A percentile compares a stretch with the other conserved stretches of the same genome.
Evolutionary conservation across 2,797 vertebrate genomes (phyloP).

Genomic region (Percopsis omiscomaycus): DNA sequence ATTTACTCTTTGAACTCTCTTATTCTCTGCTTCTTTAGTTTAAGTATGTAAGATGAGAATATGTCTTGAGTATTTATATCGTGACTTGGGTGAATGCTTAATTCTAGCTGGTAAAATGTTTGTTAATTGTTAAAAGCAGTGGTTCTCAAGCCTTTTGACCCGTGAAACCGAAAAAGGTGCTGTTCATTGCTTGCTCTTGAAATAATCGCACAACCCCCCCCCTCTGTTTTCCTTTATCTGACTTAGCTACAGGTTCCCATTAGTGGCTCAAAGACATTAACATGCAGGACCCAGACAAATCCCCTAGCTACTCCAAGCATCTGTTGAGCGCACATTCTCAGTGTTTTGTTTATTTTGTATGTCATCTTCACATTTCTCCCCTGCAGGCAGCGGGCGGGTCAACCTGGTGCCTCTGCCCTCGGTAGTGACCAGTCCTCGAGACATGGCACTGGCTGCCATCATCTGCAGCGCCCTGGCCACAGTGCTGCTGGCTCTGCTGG

Average conservation of each 20-base stretch:
- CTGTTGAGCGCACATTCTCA: too few relatives aligned
- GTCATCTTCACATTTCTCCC: not conserved
- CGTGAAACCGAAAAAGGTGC: too few relatives aligned
- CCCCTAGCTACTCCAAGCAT: too few relatives aligned
- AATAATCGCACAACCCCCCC: too few relatives aligned
- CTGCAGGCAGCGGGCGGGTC: slow-evolving; percentile 87
- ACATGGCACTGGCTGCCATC: slow-evolving; percentile 91
- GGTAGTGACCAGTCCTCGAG: slow-evolving; percentile 88
- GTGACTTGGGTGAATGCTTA: not conserved
- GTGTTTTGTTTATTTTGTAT: not conserved
- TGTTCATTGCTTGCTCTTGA: too few relatives aligned
- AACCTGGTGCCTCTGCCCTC: slow-evolving; percentile 91
- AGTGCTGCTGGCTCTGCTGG: slow-evolving; percentile 91
- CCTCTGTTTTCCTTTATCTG: not conserved
- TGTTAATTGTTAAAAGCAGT: not conserved
- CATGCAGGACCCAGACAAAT: too few relatives aligned
- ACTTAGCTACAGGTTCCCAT: too few relatives aligned
- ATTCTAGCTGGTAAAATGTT: slow-evolving; percentile 14
- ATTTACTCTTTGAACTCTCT: slow-evolving; percentile 63
- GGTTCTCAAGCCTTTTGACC: too few relatives aligned
- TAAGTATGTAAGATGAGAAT: too few relatives aligned
- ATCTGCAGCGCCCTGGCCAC: slow-evolving; percentile 96
- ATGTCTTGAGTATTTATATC: too few relatives aligned
- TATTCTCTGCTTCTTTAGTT: slow-evolving; percentile 29
- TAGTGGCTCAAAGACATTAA: too few relatives aligned